phyloP scores from a whole-genome alignment of 2,113 vertebrate species.

The Patagioenas fasciata region DNA sequence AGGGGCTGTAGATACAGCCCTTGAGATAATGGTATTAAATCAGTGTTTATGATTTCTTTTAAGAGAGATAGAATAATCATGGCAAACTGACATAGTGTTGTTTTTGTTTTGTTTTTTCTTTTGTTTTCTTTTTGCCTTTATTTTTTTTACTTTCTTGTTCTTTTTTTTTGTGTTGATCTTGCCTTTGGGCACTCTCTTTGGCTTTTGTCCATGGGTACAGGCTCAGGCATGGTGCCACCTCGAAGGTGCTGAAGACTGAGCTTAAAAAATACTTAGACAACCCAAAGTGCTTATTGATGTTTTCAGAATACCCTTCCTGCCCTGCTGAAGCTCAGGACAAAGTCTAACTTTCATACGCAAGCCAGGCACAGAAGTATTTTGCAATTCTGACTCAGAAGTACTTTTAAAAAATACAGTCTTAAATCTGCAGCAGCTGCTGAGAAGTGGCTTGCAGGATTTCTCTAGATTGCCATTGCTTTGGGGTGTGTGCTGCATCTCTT shows the following conservation, averaged over 20 bases:
- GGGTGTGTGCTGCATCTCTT: not conserved
- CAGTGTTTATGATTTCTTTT: not conserved
- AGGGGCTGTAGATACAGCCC: not conserved
- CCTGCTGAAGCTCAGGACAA: not conserved
- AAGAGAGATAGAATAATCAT: not conserved
- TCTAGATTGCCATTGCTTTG: not conserved
- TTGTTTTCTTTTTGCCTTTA: too few species aligned
- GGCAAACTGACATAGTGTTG: too few species aligned
- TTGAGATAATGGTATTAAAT: not conserved
- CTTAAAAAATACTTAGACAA: not conserved
- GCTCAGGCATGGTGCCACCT: not conserved
- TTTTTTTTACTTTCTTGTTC: not conserved
- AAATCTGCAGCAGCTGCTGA: slow-evolving; percentile 11
- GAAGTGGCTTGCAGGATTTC: not conserved
- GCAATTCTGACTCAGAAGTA: not conserved
- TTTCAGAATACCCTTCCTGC: not conserved
- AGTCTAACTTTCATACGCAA: not conserved
- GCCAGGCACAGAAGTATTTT: not conserved
- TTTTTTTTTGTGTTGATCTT: not conserved
- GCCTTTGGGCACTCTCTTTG: not conserved
- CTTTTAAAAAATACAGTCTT: not conserved
- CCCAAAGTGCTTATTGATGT: not conserved
- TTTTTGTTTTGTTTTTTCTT: not conserved
- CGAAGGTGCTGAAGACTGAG: not conserved
- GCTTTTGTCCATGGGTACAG: not conserved